These are phyloP conservation scores for Dasypogon diadema DNA, from an alignment of 2,888 invertebrate genomes.

Conservation along the genomic window DNA sequence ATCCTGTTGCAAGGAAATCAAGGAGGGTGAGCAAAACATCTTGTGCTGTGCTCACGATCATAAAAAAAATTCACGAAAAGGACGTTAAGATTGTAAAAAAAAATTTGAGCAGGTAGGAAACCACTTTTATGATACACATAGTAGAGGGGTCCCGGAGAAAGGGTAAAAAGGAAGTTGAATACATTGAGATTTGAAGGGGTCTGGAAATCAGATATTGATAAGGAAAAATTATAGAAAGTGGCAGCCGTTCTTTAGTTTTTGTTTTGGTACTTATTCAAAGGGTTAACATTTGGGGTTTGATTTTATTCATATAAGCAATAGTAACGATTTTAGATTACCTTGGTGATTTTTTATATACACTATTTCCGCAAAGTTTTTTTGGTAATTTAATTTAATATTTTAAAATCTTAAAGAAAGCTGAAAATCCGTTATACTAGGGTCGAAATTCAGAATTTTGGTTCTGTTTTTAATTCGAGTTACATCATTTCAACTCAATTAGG, in stretches of 20 bases:
- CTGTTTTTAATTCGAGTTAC: no score
- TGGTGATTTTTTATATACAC: not conserved
- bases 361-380: no score
- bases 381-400: no score
- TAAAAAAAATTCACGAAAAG: conserved; percentile 26
- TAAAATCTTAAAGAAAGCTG: no score
- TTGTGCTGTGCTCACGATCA: not conserved
- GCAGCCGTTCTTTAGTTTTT: not conserved
- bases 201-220: not conserved
- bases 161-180: conserved; percentile 8
- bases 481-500: no score
- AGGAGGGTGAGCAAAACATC: not conserved
- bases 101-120: conserved; percentile 24
- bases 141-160: not conserved
- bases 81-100: conserved; percentile 24
- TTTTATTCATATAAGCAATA: not conserved
- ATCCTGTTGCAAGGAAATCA: conserved; percentile 1
- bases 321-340: no score
- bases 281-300: not conserved
- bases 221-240: conserved; percentile 27
- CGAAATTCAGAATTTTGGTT: no score
- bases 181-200: not conserved
- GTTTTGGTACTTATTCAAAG: not conserved
- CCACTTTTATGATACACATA: not conserved
- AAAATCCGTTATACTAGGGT: no score